Evolutionary conservation across 2,888 invertebrate genomes (phyloP), one percentile per base, ranked within the genome.

Genomic region (Lasioglossum leucozonium): DNA sequence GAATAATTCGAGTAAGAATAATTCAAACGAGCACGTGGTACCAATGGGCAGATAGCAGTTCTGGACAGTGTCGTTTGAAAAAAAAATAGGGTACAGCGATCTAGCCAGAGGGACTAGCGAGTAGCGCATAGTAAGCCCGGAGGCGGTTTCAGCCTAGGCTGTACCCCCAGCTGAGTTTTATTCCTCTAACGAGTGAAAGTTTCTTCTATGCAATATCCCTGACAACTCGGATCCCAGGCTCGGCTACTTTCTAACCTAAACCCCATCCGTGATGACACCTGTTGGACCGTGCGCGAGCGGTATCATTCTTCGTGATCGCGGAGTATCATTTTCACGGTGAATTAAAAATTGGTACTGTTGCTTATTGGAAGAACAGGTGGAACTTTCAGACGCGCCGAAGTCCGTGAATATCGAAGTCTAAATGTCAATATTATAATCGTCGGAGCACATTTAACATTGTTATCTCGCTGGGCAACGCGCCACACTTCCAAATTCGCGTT

Each of bases 171-270:
- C 62, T 18, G 62, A 62, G 62, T 62, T 62, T 62, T 62, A 62
- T 30, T 62, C 62, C 18, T 62, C 62, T 62, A 62, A 62, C 62
- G 62, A 62, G 62, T 62, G 62, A 62, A 62, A 62, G 62, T 62
- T 30, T 30, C 62, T 62, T 18, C 62, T 18, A 30, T 30, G 62
- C 62, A 62, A 62, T 62, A 62, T 62, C 30, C 30, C 62, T 30
- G 62, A 30, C 62, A 62, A 62, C 62, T 62, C 30, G 3, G 30
- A 30, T 62, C 62, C 62, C 30, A 62, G 26, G 62, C n/a, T 55
- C 55, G n/a, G n/a, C 62, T 30, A 62, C 62, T 62, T 62, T 62
- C 62, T 62, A 62, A 13, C 62, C 30, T 62, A 30, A 62, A 62
- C 30, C 8, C 30, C 30, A 30, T 62, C 62, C 8, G 30, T 18